Evolutionary conservation across 2,797 vertebrate genomes (phyloP), one percentile per base, ranked within the genome.

Genomic region (Hybognathus amarus): DNA sequence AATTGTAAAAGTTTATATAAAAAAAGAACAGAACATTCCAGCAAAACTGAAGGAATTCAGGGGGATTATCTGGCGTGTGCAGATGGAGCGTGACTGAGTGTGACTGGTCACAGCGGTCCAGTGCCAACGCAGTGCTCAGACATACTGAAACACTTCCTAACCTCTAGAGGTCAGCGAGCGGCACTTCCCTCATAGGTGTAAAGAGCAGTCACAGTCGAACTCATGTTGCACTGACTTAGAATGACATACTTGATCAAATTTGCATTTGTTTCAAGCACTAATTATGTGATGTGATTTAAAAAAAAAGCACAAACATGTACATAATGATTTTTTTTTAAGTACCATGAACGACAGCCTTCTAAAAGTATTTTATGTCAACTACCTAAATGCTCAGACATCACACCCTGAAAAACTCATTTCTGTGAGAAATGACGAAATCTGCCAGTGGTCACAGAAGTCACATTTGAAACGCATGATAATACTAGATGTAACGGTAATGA

Each of bases 61-160:
- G 90, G 63, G 89, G 90, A 91, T 91, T 91, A 75, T 78, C 67
- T 80, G 83, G 9, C 27, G 75, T 56, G 76, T 61, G 59, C 80
- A 86, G 83, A 90, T 86, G 88, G 85, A 59, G 85, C 63, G 83
- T 68, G 40, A 81, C 54, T 17, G 54, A 15, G 56, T 30, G 54
- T 79, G 69, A 56, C 70, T 40, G 64, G 47, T 80, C 64, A 84
- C 42, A 20, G 70, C 50, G 20, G 59, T 45, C 47, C n/a, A 45
- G 45, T 80, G 68, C 83, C 77, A 85, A 78, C 7, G 5, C 54
- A 78, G 40, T 24, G 11, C 50, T 75, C 54, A 71, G 50, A 77
- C 63, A 80, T 71, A 67, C 71, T 64, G 69, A 84, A 81, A 78
- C 83, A 79, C 73, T 13, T 75, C 18, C 17, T 85, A 79, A 69